Percentiles rank a stretch among this genome's conserved stretches.
phyloP scores from a whole-genome alignment of 2,797 vertebrate species.

The Cirrhinus mrigala region DNA sequence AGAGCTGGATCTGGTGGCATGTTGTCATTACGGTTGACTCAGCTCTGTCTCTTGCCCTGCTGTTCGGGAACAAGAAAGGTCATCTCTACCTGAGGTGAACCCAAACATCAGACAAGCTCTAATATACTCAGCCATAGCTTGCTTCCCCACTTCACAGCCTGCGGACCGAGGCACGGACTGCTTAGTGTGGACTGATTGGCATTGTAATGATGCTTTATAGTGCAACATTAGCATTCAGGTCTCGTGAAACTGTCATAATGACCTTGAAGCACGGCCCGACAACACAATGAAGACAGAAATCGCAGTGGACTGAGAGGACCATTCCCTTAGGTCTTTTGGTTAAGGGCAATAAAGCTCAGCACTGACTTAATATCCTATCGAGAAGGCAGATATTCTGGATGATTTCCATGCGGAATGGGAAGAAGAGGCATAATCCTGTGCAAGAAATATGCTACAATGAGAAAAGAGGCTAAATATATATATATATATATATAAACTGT shows the following conservation, averaged over 20 bases:
- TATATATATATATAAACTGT: too few relatives aligned
- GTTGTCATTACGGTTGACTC: constrained; percentile 50
- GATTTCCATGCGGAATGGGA: constrained; percentile 1
- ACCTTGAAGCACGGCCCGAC: constrained; percentile 55
- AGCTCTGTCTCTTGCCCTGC: constrained; percentile 23
- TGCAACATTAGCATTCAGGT: constrained; percentile 52
- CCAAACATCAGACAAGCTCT: constrained; percentile 37
- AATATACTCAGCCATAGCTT: constrained; percentile 42
- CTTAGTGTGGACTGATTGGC: constrained; percentile 25
- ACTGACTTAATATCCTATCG: constrained; percentile 7
- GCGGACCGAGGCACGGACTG: constrained; percentile 20
- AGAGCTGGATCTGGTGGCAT: constrained; percentile 53
- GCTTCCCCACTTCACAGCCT: constrained; percentile 43
- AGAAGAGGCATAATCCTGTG: neutral
- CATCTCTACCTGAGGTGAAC: constrained; percentile 47
- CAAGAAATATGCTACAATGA: neutral
- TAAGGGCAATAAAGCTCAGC: constrained; percentile 41
- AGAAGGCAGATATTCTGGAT: constrained; percentile 14
- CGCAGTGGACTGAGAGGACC: constrained; percentile 4
- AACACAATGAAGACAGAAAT: constrained; percentile 21
- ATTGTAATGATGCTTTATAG: constrained; percentile 48
- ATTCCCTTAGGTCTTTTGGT: constrained; percentile 33
- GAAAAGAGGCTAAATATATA: neutral
- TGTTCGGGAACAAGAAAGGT: constrained; percentile 33
- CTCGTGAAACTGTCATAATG: constrained; percentile 48